Base-by-base conservation (phyloP, 1,140 invertebrate species). In the Harlomillsia oculata region DNA sequence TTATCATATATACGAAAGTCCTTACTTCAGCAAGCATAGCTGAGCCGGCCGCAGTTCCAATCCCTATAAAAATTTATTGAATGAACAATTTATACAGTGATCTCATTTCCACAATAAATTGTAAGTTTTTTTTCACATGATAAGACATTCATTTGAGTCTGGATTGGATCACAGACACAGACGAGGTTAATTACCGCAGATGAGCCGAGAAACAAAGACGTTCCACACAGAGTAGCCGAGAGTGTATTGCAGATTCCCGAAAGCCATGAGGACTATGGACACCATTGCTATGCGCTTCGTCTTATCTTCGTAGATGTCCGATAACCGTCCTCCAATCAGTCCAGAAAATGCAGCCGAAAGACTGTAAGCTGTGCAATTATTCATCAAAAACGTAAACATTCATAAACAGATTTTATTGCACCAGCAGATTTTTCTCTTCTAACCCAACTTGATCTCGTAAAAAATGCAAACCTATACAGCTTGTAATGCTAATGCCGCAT, bases 181-280 rank as follows among this genome's bases (percentile, higher is more conserved):
- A n/a, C n/a, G n/a, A n/a, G n/a, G n/a, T n/a, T n/a, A n/a, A n/a
- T n/a, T n/a, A n/a, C n/a, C n/a, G n/a, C n/a, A n/a, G n/a, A n/a
- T n/a, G n/a, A n/a, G 21, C n/a, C 66, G 30, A 9, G 58, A 52
- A 14, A 53, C 49, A 25, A 64, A 32, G 39, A 67, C 59, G 44
- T 66, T 66, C 40, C 54, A 53, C 23, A 66, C 62, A 23, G 52
- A 64, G 20, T 51, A 39, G 16, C 66, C 66, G 9, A 64, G 20
- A 5, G 66, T 56, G 48, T 67, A 67, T 40, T 64, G 58, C 8
- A 64, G 13, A 50, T 62, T 67, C 39, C 66, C 66, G 18, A 64
- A 30, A 11, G 59, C 56, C 66, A 67, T 67, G 0, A 61, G 18
- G 2, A 59, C 29, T 16, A 62, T 56, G 13, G 54, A 64, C 6